A percentile compares a stretch with the other conserved stretches of the same genome.
Conservation (phyloP, 2,888 invertebrate species). For the Aspidapion aeneum region DNA sequence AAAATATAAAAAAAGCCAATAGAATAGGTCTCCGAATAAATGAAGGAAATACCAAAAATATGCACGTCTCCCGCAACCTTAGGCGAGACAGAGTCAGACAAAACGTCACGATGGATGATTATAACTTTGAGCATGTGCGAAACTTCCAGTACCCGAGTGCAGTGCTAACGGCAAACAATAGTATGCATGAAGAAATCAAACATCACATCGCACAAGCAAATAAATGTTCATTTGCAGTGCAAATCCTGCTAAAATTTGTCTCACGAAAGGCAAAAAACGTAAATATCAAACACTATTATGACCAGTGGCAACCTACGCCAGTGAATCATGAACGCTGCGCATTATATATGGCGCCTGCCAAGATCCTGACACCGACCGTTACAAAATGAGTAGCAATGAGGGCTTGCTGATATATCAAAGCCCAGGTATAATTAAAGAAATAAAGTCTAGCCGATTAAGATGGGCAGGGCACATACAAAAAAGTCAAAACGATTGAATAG, state of each 20-base stretch:
- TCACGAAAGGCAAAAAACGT: too few species aligned
- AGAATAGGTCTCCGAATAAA: conserved; percentile 6
- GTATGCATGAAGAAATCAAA: conserved; percentile 1
- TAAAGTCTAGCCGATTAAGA: too few species aligned
- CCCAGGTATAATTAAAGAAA: background rate
- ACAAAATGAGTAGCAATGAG: background rate
- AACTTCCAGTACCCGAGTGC: conserved; percentile 9
- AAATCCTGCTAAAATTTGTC: conserved; percentile 5
- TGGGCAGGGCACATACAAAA: conserved; percentile 3
- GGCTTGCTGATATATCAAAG: background rate
- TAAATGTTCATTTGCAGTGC: background rate
- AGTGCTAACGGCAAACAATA: conserved; percentile 1
- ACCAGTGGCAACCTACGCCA: too few species aligned
- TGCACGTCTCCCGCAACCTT: too few species aligned
- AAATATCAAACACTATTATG: too few species aligned
- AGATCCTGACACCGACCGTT: background rate
- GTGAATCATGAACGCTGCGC: background rate
- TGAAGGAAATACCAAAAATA: too few species aligned
- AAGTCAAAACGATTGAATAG: background rate
- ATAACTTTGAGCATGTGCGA: conserved; percentile 9
- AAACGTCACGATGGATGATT: conserved; percentile 10
- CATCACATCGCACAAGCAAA: background rate
- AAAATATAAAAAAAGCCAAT: conserved; percentile 5
- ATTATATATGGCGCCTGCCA: background rate
- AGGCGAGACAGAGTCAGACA: too few species aligned